A percentile compares a stretch with the other conserved stretches of the same genome.
phyloP scores from a whole-genome alignment of 2,888 invertebrate genomes.

The Epinotia ramella region DNA sequence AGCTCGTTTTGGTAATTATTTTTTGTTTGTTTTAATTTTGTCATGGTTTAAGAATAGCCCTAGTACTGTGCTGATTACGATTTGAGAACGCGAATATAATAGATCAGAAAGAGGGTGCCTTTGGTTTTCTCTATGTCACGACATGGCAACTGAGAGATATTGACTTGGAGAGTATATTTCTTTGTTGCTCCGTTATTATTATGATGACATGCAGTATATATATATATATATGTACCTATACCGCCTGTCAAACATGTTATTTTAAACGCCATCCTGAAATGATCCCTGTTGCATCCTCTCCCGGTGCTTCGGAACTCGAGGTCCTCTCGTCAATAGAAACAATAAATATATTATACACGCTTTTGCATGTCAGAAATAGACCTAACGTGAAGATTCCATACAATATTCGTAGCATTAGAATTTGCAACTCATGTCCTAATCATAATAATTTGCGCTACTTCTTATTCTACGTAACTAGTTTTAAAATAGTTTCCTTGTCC shows the following conservation, averaged over 20 bases:
- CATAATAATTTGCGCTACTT: neutral
- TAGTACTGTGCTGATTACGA: too few relatives aligned
- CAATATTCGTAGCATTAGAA: conserved; percentile 8
- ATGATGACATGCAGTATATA: neutral
- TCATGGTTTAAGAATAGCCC: too few relatives aligned
- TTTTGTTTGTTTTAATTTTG: too few relatives aligned
- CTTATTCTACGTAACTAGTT: conserved; percentile 13
- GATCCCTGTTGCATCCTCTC: too few relatives aligned
- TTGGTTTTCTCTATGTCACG: neutral
- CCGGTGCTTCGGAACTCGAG: too few relatives aligned
- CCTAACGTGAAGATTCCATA: neutral
- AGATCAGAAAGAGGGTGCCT: neutral
- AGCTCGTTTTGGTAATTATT: too few relatives aligned
- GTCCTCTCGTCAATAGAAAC: neutral
- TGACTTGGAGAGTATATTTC: neutral
- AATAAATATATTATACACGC: neutral
- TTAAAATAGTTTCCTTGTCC: conserved; percentile 24
- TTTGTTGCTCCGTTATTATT: neutral
- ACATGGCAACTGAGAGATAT: neutral
- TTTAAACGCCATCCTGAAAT: too few relatives aligned
- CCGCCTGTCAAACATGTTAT: too few relatives aligned
- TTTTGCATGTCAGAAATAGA: neutral
- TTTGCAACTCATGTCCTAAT: neutral
- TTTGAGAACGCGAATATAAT: too few relatives aligned
- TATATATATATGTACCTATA: too few relatives aligned